Conservation (phyloP, 2,888 invertebrate species). For the Neoascia interrupta region DNA sequence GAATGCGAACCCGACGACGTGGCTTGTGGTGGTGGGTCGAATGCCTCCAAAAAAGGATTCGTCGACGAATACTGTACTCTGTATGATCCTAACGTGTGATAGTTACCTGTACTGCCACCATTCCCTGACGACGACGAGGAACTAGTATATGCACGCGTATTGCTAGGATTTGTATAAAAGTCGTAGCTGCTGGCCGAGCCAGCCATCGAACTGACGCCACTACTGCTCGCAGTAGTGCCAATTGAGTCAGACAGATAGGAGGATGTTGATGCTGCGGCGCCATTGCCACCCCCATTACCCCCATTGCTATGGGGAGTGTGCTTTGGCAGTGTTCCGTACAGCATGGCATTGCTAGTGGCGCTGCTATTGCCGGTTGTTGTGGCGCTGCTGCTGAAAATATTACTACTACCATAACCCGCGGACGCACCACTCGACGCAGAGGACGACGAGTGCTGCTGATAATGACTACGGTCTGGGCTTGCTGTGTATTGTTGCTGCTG, state of each 20-base stretch:
- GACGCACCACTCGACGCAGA: slow-evolving; percentile 19
- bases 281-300: slow-evolving; percentile 54
- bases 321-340: slow-evolving; percentile 79
- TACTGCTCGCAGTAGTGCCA: slow-evolving; percentile 77
- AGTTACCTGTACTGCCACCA: slow-evolving; percentile 75
- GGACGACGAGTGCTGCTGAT: slow-evolving; percentile 52
- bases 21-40: slow-evolving; percentile 74
- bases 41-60: slow-evolving; percentile 79
- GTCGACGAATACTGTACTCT: slow-evolving; percentile 80
- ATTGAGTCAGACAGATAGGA: slow-evolving; percentile 72
- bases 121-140: slow-evolving; percentile 67
- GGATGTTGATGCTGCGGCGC: slow-evolving; percentile 72
- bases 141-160: slow-evolving; percentile 54
- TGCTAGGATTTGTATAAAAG: slow-evolving; percentile 75
- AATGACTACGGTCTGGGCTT: slow-evolving; percentile 74
- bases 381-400: slow-evolving; percentile 45
- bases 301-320: slow-evolving; percentile 63
- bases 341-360: slow-evolving; percentile 73
- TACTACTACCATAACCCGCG: slow-evolving; percentile 37
- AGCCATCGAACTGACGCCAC: slow-evolving; percentile 78
- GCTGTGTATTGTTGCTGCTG: slow-evolving; percentile 71
- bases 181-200: slow-evolving; percentile 78
- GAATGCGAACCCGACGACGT: slow-evolving; percentile 51
- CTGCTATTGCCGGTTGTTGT: slow-evolving; percentile 43
- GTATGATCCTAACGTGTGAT: slow-evolving; percentile 79